Conservation (phyloP, 2,888 invertebrate genomes). For the Epistrophe grossulariae region DNA sequence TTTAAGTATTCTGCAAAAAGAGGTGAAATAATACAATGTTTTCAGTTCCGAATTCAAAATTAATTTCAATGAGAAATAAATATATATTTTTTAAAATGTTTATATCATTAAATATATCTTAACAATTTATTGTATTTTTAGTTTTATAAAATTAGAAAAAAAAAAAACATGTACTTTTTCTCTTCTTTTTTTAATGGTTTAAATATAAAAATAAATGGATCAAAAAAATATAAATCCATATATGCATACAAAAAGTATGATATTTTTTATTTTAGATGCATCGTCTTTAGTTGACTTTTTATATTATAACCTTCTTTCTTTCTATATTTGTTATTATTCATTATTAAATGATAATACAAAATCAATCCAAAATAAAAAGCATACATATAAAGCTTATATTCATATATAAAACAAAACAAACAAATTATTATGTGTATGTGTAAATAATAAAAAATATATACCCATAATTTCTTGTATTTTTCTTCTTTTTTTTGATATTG, state of each 20-base stretch:
- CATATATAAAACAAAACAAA: constrained; percentile 20
- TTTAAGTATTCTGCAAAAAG: constrained; percentile 60
- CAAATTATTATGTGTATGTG: constrained; percentile 41
- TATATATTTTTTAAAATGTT: constrained; percentile 11
- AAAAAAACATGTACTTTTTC: constrained; percentile 49
- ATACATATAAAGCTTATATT: constrained; percentile 36
- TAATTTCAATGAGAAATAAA: constrained; percentile 14
- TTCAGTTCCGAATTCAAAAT: constrained; percentile 37
- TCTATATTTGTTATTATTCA: constrained; percentile 50
- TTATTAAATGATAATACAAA: constrained; percentile 26
- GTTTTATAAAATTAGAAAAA: constrained; percentile 42
- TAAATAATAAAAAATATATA: constrained; percentile 44
- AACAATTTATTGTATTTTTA: constrained; percentile 48
- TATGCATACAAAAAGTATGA: constrained; percentile 8
- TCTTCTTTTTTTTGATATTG: constrained; percentile 69
- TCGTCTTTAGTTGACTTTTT: constrained; percentile 29
- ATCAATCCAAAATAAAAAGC: constrained; percentile 21
- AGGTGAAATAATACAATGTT: constrained; percentile 12
- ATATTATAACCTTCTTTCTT: constrained; percentile 14
- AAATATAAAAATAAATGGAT: constrained; percentile 36
- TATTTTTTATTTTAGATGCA: constrained; percentile 33
- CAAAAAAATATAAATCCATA: constrained; percentile 38
- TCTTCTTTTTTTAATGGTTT: constrained; percentile 45
- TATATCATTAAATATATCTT: constrained; percentile 10
- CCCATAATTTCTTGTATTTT: constrained; percentile 61